Base-by-base conservation (phyloP, 1,140 invertebrate genomes). In the Lordiphosa collinella region DNA sequence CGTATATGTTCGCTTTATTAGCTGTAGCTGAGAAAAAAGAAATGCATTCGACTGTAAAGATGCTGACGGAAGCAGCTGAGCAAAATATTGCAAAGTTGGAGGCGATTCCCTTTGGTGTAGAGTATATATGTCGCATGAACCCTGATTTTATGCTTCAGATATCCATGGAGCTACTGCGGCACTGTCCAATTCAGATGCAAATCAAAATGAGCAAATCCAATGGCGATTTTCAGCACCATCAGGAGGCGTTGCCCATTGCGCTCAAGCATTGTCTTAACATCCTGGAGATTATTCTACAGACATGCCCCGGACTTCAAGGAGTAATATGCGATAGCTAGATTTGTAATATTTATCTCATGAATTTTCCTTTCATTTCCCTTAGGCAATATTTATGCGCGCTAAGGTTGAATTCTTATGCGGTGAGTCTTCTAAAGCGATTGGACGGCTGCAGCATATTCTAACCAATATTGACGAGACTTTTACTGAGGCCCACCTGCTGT, bases 81-180 rank as follows among this genome's bases (percentile, higher is more conserved):
- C 88, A 91, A 18, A 94, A 96, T 80, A 91, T 95, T 54, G 89
- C 91, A 25, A 85, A 89, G 40, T 91, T 93, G 5, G 90, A 93
- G 62, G 90, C 90, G 2, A 86, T 93, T 40, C 91, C 93, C 0
- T 95, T 95, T 71, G 95, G 96, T 14, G 90, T 93, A 9, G 88
- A 92, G 1, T 98, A 97, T 85, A 90, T 97, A 5, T 90, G 92
- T 10, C 82, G 90, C 31, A 89, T 99, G 16, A 95, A 99, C 90
- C 95, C 96, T 2, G 95, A 97, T 89, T 95, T 98, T 67, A 90
- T 97, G 14, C 86, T 97, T 7, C 92, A 96, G 61, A 91, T 98
- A 6, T 93, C 94, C 6, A 92, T 93, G 64, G 93, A 96, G 74
- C 94, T 95, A 74, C 90, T 97, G 6, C 90, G 93, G 55, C 93